Conservation (phyloP, 2,797 vertebrate genomes). For the Acipenser transmontanus region DNA sequence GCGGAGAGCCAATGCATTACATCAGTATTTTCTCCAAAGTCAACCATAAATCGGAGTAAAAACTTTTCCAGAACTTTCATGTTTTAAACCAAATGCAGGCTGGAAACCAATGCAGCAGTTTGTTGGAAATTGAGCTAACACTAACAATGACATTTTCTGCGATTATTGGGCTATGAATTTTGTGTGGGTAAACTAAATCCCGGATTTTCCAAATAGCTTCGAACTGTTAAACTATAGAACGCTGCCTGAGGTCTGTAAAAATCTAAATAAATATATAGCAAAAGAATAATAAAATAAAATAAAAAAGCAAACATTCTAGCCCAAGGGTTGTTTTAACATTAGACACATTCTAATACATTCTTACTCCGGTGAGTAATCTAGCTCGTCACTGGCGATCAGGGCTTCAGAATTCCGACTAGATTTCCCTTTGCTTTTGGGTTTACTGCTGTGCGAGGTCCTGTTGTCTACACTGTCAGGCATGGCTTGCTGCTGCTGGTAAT, state of each 20-base stretch:
- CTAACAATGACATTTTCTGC: too few species aligned
- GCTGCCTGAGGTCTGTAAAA: not conserved
- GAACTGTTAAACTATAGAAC: not conserved
- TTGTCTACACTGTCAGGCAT: conserved; percentile 57
- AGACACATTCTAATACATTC: conserved; percentile 31
- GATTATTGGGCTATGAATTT: too few species aligned
- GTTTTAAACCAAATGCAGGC: too few species aligned
- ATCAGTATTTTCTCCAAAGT: too few species aligned
- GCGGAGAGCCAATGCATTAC: too few species aligned
- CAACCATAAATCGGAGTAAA: too few species aligned
- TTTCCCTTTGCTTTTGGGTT: conserved; percentile 76
- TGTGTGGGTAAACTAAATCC: too few species aligned
- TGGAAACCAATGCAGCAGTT: too few species aligned
- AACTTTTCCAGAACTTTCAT: too few species aligned
- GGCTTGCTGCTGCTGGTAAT: conserved; percentile 62
- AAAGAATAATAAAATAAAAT: conserved; percentile 18
- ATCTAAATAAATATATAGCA: not conserved
- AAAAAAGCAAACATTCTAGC: conserved; percentile 56
- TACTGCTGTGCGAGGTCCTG: conserved; percentile 54
- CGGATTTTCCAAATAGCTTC: not conserved
- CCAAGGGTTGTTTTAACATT: conserved; percentile 52
- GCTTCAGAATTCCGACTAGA: conserved; percentile 65
- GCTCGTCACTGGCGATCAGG: conserved; percentile 82
- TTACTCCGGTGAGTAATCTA: conserved; percentile 83
- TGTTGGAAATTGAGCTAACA: too few species aligned